Base-by-base conservation (phyloP, 2,888 invertebrate genomes). In the Augochlorella aurata region DNA sequence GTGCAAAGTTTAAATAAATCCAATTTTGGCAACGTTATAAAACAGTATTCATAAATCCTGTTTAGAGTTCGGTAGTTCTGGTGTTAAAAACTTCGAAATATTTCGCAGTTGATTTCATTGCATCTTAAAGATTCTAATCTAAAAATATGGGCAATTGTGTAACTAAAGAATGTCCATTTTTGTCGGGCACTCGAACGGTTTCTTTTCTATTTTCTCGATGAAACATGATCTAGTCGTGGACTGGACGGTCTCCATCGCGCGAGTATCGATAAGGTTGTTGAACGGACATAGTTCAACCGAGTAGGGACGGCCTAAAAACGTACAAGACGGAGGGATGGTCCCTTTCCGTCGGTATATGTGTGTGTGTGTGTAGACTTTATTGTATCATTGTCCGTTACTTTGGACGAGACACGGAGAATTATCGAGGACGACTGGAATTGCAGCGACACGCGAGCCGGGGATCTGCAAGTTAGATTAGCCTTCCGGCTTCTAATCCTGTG, bases 291-390 rank as follows among this genome's bases (percentile, higher is more conserved):
- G 83, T 87, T 81, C 74, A 77, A 81, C 88, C 85, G 87, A 91
- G 91, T 91, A 90, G 91, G 89, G 87, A 88, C 91, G 91, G 91
- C 91, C 91, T 91, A 92, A 92, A 87, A 84, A 87, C 81, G 79
- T 88, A 87, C 79, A 80, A 79, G 70, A 73, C 78, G 77, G 74
- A 66, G 72, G 74, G 54, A 50, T 38, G 12, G 38, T 0, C 8
- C n/a, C 63, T 81, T 47, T 66, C 74, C 71, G 86, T 82, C 66
- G 45, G 61, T 76, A 81, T 75, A 74, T 71, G 44, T 38, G 38
- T 72, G 50, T n/a, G n/a, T 79, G 47, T 72, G 50, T 52, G 68
- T 74, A 67, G 52, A 69, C 21, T 52, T 61, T 74, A 72, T 54
- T 52, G 49, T 77, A 45, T 79, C 44, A 54, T 52, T 38, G 29